A percentile compares a stretch with the other conserved stretches of the same genome.
phyloP scores from a whole-genome alignment of 2,113 vertebrate species.

The Amphiprion percula region DNA sequence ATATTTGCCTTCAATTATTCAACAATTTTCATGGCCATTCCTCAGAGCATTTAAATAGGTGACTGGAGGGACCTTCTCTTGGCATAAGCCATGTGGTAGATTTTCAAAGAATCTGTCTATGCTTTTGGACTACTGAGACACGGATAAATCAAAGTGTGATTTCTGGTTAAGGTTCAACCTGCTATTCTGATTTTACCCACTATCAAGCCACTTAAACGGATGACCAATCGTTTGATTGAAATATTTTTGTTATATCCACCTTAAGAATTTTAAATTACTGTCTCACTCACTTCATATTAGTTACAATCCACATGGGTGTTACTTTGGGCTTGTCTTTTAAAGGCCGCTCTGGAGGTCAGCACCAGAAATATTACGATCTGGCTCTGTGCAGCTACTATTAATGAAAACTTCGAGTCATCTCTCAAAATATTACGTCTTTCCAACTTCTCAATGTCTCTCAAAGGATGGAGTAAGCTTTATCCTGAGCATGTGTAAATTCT shows the following conservation, averaged over 20 bases:
- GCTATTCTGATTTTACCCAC: constrained; percentile 7
- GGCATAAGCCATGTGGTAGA: constrained; percentile 47
- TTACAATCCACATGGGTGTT: constrained; percentile 5
- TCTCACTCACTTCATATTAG: neutral
- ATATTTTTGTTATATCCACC: neutral
- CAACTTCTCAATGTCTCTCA: constrained; percentile 40
- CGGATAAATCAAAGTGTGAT: constrained; percentile 22
- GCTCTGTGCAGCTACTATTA: constrained; percentile 46
- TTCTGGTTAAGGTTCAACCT: constrained; percentile 31
- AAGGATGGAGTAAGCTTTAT: constrained; percentile 49
- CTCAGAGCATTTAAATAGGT: constrained; percentile 71
- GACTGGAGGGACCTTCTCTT: constrained; percentile 57
- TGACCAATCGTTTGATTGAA: constrained; percentile 2
- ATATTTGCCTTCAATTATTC: constrained; percentile 85
- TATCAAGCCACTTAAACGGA: neutral
- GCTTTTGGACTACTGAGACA: constrained; percentile 27
- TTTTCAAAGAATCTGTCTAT: constrained; percentile 51
- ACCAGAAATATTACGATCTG: neutral
- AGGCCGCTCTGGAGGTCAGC: constrained; percentile 16
- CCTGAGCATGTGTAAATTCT: constrained; percentile 62
- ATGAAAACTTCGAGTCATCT: constrained; percentile 49
- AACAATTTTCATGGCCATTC: constrained; percentile 82
- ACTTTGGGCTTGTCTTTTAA: neutral
- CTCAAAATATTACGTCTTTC: constrained; percentile 65
- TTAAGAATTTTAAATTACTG: neutral